Base-by-base conservation (phyloP, 2,113 vertebrate species). In the Microcebus ravelobensis region DNA sequence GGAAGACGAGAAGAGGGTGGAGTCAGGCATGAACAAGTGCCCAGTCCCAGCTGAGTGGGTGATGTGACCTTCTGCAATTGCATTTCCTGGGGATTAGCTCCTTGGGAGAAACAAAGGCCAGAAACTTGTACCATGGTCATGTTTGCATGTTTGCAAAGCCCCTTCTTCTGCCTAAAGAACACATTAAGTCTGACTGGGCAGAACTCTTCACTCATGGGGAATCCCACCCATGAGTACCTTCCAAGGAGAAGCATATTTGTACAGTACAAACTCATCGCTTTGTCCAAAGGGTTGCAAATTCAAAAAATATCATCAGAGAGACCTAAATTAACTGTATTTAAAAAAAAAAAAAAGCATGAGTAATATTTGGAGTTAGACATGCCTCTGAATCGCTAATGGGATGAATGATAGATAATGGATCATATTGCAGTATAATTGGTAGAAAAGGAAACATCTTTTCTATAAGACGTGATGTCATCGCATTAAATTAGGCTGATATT, bases 101-200 rank as follows among this genome's bases (percentile, higher is more conserved):
- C 57, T 23, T 7, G 0, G 2, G 39, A 61, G n/a, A 17, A 50
- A 15, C 8, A 25, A 65, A 52, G 27, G 39, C 18, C 3, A 10
- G 1, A 36, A 8, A 2, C 34, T 67, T 39, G 6, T 5, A 4
- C 48, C 4, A 4, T 5, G 14, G 6, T 31, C 13, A 20, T 9
- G 34, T 12, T 31, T 21, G 45, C 8, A 34, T 9, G 34, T 12
- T 31, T 21, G 45, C 8, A 34, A 20, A 7, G 18, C 29, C 2
- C 57, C 2, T 55, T 48, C 61, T 31, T 25, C 23, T 67, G 8
- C 3, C 9, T n/a, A 25, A 27, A 7, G 20, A 2, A 31, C 42
- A 76, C 20, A 20, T n/a, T 10, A 34, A 65, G 31, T 29, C 59
- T 48, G 61, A 65, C 61, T 34, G 5, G 11, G 31, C 1, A 1